Conservation (phyloP, 1,140 invertebrate genomes). For the Ladona fulva region DNA sequence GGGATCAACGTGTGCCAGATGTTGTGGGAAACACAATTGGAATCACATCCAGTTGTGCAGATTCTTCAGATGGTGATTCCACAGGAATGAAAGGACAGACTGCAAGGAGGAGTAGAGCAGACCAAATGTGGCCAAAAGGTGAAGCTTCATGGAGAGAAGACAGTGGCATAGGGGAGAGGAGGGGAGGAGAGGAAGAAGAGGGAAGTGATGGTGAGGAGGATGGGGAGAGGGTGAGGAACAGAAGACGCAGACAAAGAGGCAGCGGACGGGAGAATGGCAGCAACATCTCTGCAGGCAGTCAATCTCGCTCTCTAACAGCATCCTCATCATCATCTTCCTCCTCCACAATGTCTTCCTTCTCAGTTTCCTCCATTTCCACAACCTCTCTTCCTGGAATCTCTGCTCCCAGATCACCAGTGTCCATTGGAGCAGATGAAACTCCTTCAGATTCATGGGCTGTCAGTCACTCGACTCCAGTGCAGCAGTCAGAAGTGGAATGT, state of each 20-base stretch:
- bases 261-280: neutral
- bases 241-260: neutral
- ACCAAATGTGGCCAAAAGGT: neutral
- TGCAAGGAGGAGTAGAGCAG: neutral
- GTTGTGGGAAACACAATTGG: neutral
- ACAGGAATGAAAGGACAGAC: neutral
- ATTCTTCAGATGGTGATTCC: neutral
- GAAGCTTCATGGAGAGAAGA: neutral
- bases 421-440: neutral
- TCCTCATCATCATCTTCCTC: neutral
- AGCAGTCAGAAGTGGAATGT: constrained; percentile 50
- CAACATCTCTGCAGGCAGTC: neutral
- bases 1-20: neutral
- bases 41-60: neutral
- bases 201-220: constrained; percentile 12
- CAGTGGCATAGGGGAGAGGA: neutral
- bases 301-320: neutral
- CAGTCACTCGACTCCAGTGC: constrained; percentile 38
- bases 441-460: constrained; percentile 40
- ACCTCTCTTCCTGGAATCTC: constrained; percentile 30
- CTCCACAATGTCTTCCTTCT: neutral
- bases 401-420: constrained; percentile 12
- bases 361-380: constrained; percentile 26
- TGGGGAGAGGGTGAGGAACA: neutral
- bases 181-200: constrained; percentile 1